Evolutionary conservation across 53 echinoderm and acorn worm species (phyloP).

Genomic region (Patiria pectinifera): DNA sequence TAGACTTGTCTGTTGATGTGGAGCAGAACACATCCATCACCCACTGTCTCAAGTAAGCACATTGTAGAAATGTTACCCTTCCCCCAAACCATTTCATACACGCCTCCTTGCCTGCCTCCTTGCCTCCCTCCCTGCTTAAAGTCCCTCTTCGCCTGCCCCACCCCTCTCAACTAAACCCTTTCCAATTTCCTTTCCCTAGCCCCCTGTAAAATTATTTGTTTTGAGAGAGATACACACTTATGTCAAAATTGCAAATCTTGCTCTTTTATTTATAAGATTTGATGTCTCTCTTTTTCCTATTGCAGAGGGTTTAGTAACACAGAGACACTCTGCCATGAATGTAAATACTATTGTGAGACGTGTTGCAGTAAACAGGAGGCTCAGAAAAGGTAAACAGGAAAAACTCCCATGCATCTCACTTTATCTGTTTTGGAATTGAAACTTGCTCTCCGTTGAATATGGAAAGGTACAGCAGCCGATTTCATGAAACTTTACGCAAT

Average conservation of each 20-base stretch:
- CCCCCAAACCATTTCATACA: background rate
- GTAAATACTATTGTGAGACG: slow-evolving; percentile 99
- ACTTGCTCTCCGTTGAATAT: too few relatives aligned
- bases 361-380: slow-evolving; percentile 99
- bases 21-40: slow-evolving; percentile 99
- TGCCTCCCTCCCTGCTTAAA: too few relatives aligned
- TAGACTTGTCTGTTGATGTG: slow-evolving; percentile 95
- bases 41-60: slow-evolving; percentile 88
- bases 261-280: background rate
- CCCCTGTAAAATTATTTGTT: too few relatives aligned
- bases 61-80: background rate
- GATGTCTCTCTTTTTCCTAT: background rate
- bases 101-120: background rate
- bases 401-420: too few relatives aligned
- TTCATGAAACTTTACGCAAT: too few relatives aligned
- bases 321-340: slow-evolving; percentile 97
- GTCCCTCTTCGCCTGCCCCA: too few relatives aligned
- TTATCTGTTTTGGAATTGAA: too few relatives aligned
- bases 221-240: too few relatives aligned
- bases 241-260: too few relatives aligned
- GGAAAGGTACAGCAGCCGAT: too few relatives aligned
- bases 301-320: slow-evolving; percentile 98
- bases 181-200: too few relatives aligned
- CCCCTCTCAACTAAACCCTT: too few relatives aligned
- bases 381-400: slow-evolving; percentile 87